Percentiles rank a stretch among this genome's conserved stretches.
Evolutionary conservation across 2,113 vertebrate genomes (phyloP).

Genomic region (Rhynchopsitta pachyrhyncha): DNA sequence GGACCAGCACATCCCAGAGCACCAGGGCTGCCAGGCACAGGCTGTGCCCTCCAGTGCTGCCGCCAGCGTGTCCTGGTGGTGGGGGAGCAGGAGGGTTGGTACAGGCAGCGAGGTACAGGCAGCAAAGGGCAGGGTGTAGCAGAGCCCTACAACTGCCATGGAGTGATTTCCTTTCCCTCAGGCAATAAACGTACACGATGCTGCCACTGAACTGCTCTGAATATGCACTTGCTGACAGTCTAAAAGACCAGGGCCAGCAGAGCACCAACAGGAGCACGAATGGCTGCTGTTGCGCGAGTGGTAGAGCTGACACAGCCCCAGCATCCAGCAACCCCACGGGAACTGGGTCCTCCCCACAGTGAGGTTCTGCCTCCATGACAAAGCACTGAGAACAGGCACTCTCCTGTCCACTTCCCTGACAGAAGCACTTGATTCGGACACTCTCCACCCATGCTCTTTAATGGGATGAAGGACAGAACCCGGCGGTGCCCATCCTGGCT

Average conservation of each 20-base stretch:
- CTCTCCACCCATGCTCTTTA: too few species aligned
- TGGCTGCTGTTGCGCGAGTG: fast-evolving
- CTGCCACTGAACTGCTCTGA: not conserved
- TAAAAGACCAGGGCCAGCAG: not conserved
- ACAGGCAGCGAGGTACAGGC: not conserved
- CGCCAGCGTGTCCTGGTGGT: not conserved
- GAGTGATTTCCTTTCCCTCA: not conserved
- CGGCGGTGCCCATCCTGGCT: not conserved
- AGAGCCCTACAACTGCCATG: not conserved
- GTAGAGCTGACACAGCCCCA: fast-evolving
- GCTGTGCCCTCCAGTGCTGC: fast-evolving
- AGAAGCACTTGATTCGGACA: fast-evolving
- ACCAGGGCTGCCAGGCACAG: not conserved
- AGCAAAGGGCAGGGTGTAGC: not conserved
- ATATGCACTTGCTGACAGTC: not conserved
- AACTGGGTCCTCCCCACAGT: fast-evolving
- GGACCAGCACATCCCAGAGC: not conserved
- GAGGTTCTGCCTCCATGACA: not conserved
- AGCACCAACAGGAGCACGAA: fast-evolving
- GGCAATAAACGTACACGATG: not conserved
- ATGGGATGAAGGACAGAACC: fast-evolving
- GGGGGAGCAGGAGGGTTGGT: not conserved
- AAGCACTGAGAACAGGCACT: fast-evolving
- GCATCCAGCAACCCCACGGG: fast-evolving
- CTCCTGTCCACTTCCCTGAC: not conserved